These are phyloP conservation scores for Rhinophrynus dorsalis DNA, from an alignment of 2,797 vertebrate species.

Conservation along the genomic window DNA sequence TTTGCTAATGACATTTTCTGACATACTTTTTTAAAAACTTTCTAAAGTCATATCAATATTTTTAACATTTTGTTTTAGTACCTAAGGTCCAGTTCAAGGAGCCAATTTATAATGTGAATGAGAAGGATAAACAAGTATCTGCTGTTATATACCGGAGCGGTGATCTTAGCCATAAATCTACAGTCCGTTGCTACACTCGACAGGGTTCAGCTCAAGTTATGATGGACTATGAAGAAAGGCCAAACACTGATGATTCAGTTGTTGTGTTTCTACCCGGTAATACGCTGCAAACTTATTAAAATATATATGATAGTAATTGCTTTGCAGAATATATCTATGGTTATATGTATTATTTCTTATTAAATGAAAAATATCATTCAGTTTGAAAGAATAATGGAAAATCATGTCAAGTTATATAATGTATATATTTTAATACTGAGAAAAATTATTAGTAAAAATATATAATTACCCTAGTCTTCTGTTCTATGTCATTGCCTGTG, in stretches of 20 bases:
- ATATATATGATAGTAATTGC: not conserved
- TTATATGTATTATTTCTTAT: too few species aligned
- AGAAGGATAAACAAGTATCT: conserved; percentile 70
- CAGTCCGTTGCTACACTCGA: conserved; percentile 74
- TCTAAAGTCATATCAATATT: not conserved
- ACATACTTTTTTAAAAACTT: not conserved
- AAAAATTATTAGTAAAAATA: too few species aligned
- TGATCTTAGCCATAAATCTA: conserved; percentile 72
- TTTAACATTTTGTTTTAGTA: conserved; percentile 62
- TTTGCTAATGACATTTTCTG: not conserved
- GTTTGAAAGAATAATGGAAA: too few species aligned
- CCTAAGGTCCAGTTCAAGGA: conserved; percentile 82
- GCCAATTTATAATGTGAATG: conserved; percentile 70
- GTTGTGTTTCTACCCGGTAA: conserved; percentile 78
- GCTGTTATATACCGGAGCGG: conserved; percentile 74
- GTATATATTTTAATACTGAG: too few species aligned
- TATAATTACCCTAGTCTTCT: too few species aligned
- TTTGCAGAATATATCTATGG: not conserved
- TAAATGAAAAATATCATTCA: too few species aligned
- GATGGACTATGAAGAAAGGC: conserved; percentile 79
- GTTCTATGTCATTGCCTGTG: too few species aligned
- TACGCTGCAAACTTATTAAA: too few species aligned
- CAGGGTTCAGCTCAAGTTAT: conserved; percentile 83
- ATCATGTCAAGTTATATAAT: too few species aligned
- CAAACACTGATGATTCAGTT: conserved; percentile 76